Conservation (phyloP, 37 sponge, comb jelly and placozoan genomes). For the Cladorhizidae sp. region DNA sequence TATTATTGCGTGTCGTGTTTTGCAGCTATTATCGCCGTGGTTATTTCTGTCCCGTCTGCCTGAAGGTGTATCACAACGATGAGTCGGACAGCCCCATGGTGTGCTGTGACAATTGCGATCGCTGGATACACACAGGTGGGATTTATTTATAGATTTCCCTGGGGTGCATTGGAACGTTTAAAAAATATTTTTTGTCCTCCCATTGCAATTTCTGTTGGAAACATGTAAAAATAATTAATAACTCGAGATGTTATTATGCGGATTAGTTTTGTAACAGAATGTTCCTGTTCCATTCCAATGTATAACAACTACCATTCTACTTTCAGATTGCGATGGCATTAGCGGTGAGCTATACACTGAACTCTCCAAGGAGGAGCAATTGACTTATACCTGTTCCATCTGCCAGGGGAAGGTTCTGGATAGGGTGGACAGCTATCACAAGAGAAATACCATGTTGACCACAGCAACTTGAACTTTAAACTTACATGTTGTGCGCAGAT, state of each 20-base stretch:
- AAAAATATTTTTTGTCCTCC: no score
- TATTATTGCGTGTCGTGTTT: background rate
- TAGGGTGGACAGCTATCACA: constrained; percentile 35
- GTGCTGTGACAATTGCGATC: constrained; percentile 70
- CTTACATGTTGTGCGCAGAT: no score
- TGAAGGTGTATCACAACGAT: constrained; percentile 64
- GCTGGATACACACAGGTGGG: constrained; percentile 79
- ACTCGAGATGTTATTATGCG: no score
- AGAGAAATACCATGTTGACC: constrained; percentile 24
- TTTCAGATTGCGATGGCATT: constrained; percentile 40
- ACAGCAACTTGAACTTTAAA: no score
- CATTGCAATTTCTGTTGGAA: no score
- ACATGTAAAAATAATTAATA: no score
- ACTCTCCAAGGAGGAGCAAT: constrained; percentile 24
- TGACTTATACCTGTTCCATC: constrained; percentile 41
- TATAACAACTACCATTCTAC: no score
- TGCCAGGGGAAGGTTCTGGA: constrained; percentile 55
- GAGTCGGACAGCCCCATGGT: constrained; percentile 69
- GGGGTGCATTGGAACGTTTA: background rate
- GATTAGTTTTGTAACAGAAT: no score
- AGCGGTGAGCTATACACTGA: constrained; percentile 26
- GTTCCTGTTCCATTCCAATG: no score
- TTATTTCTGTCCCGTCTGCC: constrained; percentile 76
- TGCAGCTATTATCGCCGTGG: constrained; percentile 58
- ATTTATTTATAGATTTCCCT: background rate